These are phyloP conservation scores for Lepidocyrtinus sp. DNA, from an alignment of 2,888 invertebrate genomes.

Conservation along the genomic window DNA sequence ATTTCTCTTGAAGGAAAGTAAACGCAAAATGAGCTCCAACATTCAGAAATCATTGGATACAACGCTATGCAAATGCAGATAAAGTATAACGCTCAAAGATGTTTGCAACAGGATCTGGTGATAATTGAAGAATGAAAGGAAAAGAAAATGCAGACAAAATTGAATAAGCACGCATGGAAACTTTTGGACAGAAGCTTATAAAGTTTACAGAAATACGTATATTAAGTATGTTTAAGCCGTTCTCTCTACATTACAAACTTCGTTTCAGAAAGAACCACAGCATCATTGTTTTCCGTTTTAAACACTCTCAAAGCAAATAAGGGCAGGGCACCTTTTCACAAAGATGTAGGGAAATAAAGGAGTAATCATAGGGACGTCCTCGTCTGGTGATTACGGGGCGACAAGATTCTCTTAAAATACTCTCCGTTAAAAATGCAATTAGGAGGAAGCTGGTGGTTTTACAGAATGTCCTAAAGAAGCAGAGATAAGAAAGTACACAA, in stretches of 20 bases:
- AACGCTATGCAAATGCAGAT: constrained; percentile 9
- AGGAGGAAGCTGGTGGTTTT: background rate
- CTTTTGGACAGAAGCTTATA: background rate
- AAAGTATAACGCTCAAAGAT: constrained; percentile 1
- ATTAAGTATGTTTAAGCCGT: background rate
- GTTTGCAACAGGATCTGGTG: constrained; percentile 20
- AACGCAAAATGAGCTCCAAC: constrained; percentile 37
- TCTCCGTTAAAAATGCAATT: constrained; percentile 25
- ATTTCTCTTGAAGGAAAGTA: background rate
- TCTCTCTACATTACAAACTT: background rate
- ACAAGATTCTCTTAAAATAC: background rate
- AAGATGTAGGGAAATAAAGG: background rate
- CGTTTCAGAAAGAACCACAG: background rate
- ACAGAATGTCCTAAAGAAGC: background rate
- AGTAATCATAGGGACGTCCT: constrained; percentile 32
- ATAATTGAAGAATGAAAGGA: constrained; percentile 37
- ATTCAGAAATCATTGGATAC: constrained; percentile 37
- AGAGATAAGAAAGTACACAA: background rate
- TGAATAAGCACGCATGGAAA: background rate
- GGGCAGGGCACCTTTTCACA: background rate
- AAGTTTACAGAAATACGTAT: no score
- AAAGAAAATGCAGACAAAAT: constrained; percentile 1
- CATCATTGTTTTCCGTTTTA: background rate
- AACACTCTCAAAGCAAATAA: background rate
- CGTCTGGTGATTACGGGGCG: background rate